Percentiles rank a stretch among this genome's conserved stretches.
Evolutionary conservation across 2,888 invertebrate genomes (phyloP).

Genomic region (Eupelmus urozonus): DNA sequence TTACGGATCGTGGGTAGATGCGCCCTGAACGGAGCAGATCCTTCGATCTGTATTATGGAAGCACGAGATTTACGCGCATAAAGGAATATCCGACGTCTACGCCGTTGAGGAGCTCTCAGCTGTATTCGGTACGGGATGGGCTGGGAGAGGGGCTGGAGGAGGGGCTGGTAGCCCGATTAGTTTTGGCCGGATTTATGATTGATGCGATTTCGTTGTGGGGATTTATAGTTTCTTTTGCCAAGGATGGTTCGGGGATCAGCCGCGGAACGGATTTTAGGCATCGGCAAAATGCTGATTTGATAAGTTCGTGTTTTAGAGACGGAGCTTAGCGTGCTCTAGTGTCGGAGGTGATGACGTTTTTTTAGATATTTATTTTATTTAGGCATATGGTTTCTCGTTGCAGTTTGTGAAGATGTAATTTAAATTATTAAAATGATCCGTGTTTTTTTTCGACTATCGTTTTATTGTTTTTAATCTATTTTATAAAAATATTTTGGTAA

Average conservation of each 20-base stretch:
- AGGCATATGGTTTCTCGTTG: too few relatives aligned
- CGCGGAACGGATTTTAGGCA: slow-evolving; percentile 12
- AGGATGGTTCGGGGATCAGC: background rate
- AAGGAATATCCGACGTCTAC: slow-evolving; percentile 34
- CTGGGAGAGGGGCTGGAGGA: background rate
- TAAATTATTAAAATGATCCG: too few relatives aligned
- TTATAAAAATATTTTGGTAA: too few relatives aligned
- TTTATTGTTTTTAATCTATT: too few relatives aligned
- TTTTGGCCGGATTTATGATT: slow-evolving; percentile 47
- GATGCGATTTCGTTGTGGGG: slow-evolving; percentile 43
- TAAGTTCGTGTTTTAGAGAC: background rate
- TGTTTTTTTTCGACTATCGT: too few relatives aligned
- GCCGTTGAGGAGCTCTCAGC: background rate
- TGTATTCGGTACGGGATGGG: background rate
- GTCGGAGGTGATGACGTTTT: background rate
- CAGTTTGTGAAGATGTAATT: too few relatives aligned
- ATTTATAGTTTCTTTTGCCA: slow-evolving; percentile 21
- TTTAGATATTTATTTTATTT: background rate
- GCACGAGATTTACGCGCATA: slow-evolving; percentile 37
- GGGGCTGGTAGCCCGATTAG: slow-evolving; percentile 40
- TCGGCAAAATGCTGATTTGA: background rate
- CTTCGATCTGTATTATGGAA: slow-evolving; percentile 26
- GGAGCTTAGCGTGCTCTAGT: too few relatives aligned
- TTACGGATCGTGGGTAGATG: slow-evolving; percentile 2
- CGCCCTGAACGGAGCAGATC: background rate